Evolutionary conservation across 2,888 invertebrate genomes (phyloP).

Genomic region (Diogma glabrata): DNA sequence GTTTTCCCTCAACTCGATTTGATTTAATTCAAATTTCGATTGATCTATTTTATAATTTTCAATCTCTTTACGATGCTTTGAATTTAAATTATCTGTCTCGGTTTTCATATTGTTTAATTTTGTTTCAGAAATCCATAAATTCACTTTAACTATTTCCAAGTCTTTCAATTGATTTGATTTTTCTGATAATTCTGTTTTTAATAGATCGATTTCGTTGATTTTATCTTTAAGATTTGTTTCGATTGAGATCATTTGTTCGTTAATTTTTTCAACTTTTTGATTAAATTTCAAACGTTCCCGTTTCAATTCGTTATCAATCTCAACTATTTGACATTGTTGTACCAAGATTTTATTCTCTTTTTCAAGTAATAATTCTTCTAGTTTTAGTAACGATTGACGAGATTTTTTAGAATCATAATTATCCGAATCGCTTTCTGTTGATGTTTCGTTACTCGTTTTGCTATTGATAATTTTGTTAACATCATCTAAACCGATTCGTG

Average conservation of each 20-base stretch:
- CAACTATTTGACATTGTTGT: constrained; percentile 31
- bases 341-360: constrained; percentile 37
- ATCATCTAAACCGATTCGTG: constrained; percentile 55
- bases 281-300: constrained; percentile 25
- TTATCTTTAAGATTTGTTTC: constrained; percentile 19
- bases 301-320: constrained; percentile 32
- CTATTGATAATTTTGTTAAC: constrained; percentile 5
- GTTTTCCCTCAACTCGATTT: constrained; percentile 21
- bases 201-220: constrained; percentile 27
- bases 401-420: constrained; percentile 21
- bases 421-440: constrained; percentile 24
- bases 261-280: constrained; percentile 23
- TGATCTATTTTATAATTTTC: constrained; percentile 25
- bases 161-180: constrained; percentile 14
- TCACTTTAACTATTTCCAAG: constrained; percentile 22
- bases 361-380: constrained; percentile 35
- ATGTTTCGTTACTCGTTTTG: constrained; percentile 18
- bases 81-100: constrained; percentile 27
- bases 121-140: constrained; percentile 27
- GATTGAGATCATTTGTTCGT: constrained; percentile 19
- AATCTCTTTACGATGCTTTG: constrained; percentile 24
- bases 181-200: constrained; percentile 25
- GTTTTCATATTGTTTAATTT: constrained; percentile 26
- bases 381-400: constrained; percentile 29
- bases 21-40: constrained; percentile 22